Percentiles rank a stretch among this genome's conserved stretches.
phyloP scores from a whole-genome alignment of 2,888 invertebrate genomes.

The Malthinus flaveolus region DNA sequence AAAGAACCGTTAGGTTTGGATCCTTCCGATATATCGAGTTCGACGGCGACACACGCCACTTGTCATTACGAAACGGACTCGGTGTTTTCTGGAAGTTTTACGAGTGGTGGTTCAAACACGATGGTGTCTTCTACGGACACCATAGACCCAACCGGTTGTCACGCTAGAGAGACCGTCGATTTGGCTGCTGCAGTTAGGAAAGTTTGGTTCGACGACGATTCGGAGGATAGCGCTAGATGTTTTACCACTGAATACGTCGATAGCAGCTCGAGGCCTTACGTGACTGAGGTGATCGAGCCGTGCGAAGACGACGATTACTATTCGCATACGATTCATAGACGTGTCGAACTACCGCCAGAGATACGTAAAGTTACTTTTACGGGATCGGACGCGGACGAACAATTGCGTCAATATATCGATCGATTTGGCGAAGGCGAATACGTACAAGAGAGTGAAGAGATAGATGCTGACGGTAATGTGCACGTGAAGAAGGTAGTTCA shows the following conservation, averaged over 20 bases:
- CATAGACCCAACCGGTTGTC: constrained; percentile 61
- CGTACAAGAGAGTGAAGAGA: constrained; percentile 57
- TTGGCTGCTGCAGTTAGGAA: constrained; percentile 52
- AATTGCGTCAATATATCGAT: constrained; percentile 57
- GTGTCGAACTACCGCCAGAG: constrained; percentile 58
- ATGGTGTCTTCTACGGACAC: constrained; percentile 79
- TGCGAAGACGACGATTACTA: constrained; percentile 51
- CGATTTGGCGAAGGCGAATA: constrained; percentile 59
- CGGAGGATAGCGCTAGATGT: constrained; percentile 38
- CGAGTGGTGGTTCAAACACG: constrained; percentile 82
- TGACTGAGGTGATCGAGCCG: constrained; percentile 57
- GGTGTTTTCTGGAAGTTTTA: constrained; percentile 83
- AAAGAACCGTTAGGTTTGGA: constrained; percentile 16
- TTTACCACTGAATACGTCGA: constrained; percentile 47
- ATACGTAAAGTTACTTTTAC: constrained; percentile 58
- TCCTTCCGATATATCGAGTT: constrained; percentile 60
- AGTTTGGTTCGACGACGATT: constrained; percentile 57
- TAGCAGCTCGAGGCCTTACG: constrained; percentile 51
- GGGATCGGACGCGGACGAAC: constrained; percentile 58
- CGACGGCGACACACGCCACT: constrained; percentile 80
- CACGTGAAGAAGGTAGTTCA: constrained; percentile 57
- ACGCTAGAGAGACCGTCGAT: constrained; percentile 56
- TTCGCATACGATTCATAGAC: constrained; percentile 56
- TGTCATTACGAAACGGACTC: constrained; percentile 85
- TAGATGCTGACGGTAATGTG: constrained; percentile 60